A percentile compares a stretch with the other conserved stretches of the same genome.
Conservation (phyloP, 2,888 invertebrate species). For the Eledone cirrhosa region DNA sequence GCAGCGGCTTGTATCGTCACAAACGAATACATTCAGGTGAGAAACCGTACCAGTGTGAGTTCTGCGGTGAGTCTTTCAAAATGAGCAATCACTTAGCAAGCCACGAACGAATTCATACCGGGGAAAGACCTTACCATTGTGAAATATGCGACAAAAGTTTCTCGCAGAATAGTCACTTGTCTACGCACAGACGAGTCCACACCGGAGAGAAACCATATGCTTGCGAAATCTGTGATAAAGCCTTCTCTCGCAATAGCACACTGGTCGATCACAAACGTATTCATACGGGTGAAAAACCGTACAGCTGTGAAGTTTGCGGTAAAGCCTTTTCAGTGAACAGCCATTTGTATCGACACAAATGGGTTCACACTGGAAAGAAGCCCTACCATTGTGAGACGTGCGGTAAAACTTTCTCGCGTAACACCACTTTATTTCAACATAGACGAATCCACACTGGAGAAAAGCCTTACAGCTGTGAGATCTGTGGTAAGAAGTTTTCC, state of each 20-base stretch:
- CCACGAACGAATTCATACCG: conserved; percentile 9
- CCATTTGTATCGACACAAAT: not conserved
- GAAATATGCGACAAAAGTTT: not conserved
- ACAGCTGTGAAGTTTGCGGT: conserved; percentile 18
- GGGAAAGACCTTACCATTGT: conserved; percentile 11
- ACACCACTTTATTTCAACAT: conserved; percentile 2
- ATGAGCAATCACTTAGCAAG: not conserved
- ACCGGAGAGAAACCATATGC: conserved; percentile 22
- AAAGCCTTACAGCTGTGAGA: not conserved
- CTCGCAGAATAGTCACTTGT: not conserved
- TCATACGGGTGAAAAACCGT: conserved; percentile 8
- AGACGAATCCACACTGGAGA: conserved; percentile 10
- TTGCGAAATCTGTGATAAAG: conserved; percentile 1
- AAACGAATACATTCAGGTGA: conserved; percentile 3
- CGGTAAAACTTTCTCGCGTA: not conserved
- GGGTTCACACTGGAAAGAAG: conserved; percentile 8
- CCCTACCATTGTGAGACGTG: conserved; percentile 1
- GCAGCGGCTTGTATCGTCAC: not conserved
- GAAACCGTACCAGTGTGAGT: not conserved
- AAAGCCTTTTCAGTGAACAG: conserved; percentile 6
- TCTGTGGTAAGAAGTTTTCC: conserved; percentile 3
- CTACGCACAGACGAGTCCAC: not conserved
- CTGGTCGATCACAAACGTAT: not conserved
- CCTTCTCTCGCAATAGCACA: not conserved
- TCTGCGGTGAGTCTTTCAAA: not conserved